Base-by-base conservation (phyloP, 2,797 vertebrate genomes). In the Odontamblyopus lacepedii region DNA sequence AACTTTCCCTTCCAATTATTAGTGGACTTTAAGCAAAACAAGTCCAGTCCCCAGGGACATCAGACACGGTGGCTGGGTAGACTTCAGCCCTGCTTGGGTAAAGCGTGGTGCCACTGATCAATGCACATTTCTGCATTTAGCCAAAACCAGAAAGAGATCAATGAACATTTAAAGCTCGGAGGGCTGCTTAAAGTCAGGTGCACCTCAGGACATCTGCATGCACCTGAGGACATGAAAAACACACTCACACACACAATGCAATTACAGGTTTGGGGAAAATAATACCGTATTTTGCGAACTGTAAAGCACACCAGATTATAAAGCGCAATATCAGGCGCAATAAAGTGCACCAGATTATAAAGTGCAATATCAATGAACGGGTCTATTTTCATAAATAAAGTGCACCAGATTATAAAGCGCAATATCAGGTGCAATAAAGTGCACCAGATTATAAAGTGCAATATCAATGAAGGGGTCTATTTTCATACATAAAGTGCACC, bases 1-100 rank as follows among this genome's bases (percentile, higher is more conserved):
- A 68, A 68, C 50, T 56, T 68, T 68, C 56, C 19, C 19, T 13
- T 35, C 59, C 41, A 72, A 72, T 72, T 66, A 72, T 72, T 72
- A 66, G 63, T 59, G 38, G 38, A 56, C 51, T 67, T 32, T 35
- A 35, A 23, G 29, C 51, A 35, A 56, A 68, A 68, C 19, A 55
- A 55, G 51, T 48, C 27, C 50, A 32, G 50, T 57, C 62, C 23
- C 59, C 30, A 5, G 61, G 61, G 61, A 63, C 30, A 8, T 6
- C 61, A 35, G 30, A 63, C 30, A 38, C n/a, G 23, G 4, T 1
- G 7, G 61, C 61, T 38, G 32, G 30, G 30, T 9, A 19, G 59
- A 51, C 59, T 18, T 48, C 32, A 19, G 30, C 32, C 44, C 35
- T 27, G 62, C 55, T 50, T 32, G n/a, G 44, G 55, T 9, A 27